Conservation (phyloP, 2,113 vertebrate genomes). For the Naja naja region DNA sequence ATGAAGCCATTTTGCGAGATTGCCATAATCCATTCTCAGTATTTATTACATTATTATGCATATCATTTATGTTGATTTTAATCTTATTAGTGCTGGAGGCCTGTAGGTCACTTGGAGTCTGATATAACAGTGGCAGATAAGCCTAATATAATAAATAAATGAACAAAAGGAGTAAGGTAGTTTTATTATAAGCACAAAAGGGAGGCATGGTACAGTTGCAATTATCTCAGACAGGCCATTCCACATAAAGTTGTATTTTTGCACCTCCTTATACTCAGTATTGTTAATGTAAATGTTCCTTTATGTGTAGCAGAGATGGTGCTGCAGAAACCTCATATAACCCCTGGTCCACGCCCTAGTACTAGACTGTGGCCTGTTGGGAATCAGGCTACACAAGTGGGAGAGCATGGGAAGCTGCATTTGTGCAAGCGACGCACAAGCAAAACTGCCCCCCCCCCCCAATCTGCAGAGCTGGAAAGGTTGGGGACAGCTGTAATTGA, state of each 20-base stretch:
- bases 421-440: not conserved
- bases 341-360: too few species aligned
- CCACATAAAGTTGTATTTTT: not conserved
- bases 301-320: not conserved
- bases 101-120: not conserved
- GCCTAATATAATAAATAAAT: not conserved
- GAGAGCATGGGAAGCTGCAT: not conserved
- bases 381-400: too few species aligned
- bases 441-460: too few species aligned
- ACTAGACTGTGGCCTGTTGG: too few species aligned
- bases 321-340: not conserved
- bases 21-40: not conserved
- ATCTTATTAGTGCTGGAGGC: not conserved
- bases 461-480: not conserved
- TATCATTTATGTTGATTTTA: not conserved
- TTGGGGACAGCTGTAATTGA: not conserved
- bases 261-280: not conserved
- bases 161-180: not conserved
- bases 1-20: not conserved
- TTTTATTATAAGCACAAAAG: not conserved
- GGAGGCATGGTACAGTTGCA: not conserved
- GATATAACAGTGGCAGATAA: not conserved
- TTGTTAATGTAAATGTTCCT: not conserved
- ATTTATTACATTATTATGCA: not conserved
- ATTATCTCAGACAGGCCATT: not conserved